Evolutionary conservation across 2,888 invertebrate species (phyloP), one percentile per base, ranked within the genome.

Genomic region (Patella depressa): DNA sequence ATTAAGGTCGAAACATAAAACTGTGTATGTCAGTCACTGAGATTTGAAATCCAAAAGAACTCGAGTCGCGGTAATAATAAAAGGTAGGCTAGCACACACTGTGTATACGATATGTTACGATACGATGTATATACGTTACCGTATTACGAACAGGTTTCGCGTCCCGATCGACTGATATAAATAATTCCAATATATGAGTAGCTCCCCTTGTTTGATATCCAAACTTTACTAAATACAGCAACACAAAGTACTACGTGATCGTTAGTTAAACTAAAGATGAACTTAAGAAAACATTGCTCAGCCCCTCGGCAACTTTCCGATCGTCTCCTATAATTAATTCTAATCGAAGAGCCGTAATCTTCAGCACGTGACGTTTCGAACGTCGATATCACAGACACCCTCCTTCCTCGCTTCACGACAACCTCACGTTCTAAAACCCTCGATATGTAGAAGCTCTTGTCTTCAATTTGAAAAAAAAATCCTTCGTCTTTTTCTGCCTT

Each of bases 231-330:
- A 45, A 45, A 45, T 45, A 45, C 45, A 45, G 45, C 45, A 7
- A 45, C 45, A 45, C 45, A 45, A 9, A 45, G 45, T 45, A 45
- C 45, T 65, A 65, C 65, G 65, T 65, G 65, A 65, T 65, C 65
- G 65, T 65, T 65, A 65, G 65, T 65, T 65, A 65, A 65, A 65
- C 24, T 24, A 65, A 65, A 65, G 65, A 65, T 24, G 24, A 65
- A 65, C 19, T 65, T 65, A 65, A 65, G 65, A 65, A 65, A 65
- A 65, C 65, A 65, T 65, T 65, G 65, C 24, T 65, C 65, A 65
- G 65, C 65, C 65, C 65, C 24, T 65, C 65, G 65, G 65, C 65
- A 24, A 65, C 65, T 65, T 65, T 65, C 65, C 65, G 19, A 19
- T 65, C 65, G 65, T 65, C 65, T 19, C 19, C 24, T 24, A 19